A percentile compares a stretch with the other conserved stretches of the same genome.
Conservation (phyloP, 2,888 invertebrate genomes). For the Eulithis prunata region DNA sequence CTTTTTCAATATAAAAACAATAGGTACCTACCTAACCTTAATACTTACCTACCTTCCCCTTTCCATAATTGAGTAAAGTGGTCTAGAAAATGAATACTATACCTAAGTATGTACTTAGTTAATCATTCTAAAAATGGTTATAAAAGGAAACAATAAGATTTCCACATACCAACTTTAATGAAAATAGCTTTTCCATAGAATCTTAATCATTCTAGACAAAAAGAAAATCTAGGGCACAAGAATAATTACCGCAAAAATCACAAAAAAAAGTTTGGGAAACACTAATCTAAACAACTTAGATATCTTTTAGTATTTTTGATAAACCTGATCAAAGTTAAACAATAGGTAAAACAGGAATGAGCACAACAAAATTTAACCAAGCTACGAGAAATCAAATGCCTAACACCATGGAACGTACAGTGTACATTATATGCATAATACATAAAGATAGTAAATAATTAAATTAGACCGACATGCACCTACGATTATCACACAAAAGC, state of each 20-base stretch:
- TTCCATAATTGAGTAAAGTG: too few relatives aligned
- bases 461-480: conserved; percentile 26
- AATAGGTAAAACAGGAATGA: too few relatives aligned
- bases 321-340: too few relatives aligned
- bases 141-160: conserved; percentile 39
- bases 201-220: conserved; percentile 54
- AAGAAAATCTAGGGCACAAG: conserved; percentile 35
- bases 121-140: neutral
- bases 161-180: conserved; percentile 61
- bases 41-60: too few relatives aligned
- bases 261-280: too few relatives aligned
- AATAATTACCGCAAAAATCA: conserved; percentile 18
- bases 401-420: neutral
- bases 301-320: too few relatives aligned
- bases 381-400: neutral
- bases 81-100: too few relatives aligned
- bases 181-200: conserved; percentile 62
- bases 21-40: too few relatives aligned
- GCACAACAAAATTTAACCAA: neutral
- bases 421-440: neutral
- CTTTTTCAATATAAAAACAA: too few relatives aligned
- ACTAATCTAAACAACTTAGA: too few relatives aligned
- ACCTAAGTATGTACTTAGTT: too few relatives aligned
- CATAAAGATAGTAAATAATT: neutral
- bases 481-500: conserved; percentile 15